A percentile compares a stretch with the other conserved stretches of the same genome.
Evolutionary conservation across 2,113 vertebrate species (phyloP).

Genomic region (Neomonachus schauinslandi): DNA sequence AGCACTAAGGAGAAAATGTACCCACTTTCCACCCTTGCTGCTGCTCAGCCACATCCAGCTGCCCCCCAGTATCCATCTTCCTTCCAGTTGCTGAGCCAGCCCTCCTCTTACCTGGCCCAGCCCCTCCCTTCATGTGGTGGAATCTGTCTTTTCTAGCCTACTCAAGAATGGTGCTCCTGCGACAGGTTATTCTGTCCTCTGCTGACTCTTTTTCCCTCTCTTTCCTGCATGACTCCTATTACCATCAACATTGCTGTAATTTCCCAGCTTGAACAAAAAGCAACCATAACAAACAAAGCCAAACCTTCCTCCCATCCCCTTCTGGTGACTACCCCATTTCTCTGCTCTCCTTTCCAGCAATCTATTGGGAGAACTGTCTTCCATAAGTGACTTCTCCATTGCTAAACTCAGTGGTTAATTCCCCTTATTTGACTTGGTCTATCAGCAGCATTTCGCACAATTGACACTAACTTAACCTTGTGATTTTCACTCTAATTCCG

Average conservation of each 20-base stretch:
- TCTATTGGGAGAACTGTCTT: background rate
- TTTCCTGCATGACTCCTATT: background rate
- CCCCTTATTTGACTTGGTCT: too few relatives aligned
- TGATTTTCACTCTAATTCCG: background rate
- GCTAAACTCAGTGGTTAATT: background rate
- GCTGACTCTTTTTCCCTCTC: too few relatives aligned
- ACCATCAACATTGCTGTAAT: background rate
- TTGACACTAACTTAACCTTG: too few relatives aligned
- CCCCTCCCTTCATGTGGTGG: accelerated
- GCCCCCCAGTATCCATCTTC: background rate
- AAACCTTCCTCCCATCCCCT: background rate
- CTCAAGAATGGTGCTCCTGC: too few relatives aligned
- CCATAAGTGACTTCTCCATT: background rate
- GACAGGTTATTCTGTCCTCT: accelerated
- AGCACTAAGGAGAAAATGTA: background rate
- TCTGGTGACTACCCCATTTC: background rate
- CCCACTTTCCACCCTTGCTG: background rate
- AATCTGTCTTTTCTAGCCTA: too few relatives aligned
- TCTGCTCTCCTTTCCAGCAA: background rate
- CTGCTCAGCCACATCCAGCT: too few relatives aligned
- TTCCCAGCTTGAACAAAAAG: background rate
- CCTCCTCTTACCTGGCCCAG: background rate
- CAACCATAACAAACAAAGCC: background rate
- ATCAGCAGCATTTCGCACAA: background rate
- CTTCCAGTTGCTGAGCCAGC: too few relatives aligned